Conservation (phyloP, 1,140 invertebrate species). For the Acromyrmex charruanus region DNA sequence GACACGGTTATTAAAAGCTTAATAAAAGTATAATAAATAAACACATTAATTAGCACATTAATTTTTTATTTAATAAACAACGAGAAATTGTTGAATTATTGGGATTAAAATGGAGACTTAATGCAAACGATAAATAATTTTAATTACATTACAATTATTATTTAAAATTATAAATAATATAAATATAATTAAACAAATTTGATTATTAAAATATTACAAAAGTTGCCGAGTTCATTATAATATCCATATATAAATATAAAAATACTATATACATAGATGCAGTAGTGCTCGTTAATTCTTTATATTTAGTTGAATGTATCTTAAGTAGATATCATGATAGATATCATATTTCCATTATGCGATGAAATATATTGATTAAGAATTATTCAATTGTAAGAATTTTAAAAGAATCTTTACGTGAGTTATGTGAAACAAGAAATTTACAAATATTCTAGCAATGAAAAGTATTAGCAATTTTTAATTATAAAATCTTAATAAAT, state of each 20-base stretch:
- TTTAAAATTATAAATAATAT: neutral
- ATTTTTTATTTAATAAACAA: neutral
- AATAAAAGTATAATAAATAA: neutral
- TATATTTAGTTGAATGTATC: neutral
- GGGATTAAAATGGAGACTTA: neutral
- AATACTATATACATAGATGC: neutral
- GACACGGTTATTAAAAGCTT: neutral
- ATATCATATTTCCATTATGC: neutral
- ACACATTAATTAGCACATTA: neutral
- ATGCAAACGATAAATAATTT: neutral
- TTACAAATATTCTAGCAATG: neutral
- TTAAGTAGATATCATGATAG: neutral
- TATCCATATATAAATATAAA: neutral
- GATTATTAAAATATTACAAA: neutral
- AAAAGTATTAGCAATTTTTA: neutral
- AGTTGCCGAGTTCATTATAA: neutral
- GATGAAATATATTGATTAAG: neutral
- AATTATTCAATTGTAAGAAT: neutral
- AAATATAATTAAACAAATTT: constrained; percentile 9
- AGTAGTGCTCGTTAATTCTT: neutral
- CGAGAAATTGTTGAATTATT: neutral
- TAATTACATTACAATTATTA: neutral
- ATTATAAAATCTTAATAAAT: neutral
- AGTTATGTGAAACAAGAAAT: neutral
- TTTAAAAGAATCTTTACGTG: neutral